Conservation (phyloP, 2,888 invertebrate species). For the Sympetrum striolatum region DNA sequence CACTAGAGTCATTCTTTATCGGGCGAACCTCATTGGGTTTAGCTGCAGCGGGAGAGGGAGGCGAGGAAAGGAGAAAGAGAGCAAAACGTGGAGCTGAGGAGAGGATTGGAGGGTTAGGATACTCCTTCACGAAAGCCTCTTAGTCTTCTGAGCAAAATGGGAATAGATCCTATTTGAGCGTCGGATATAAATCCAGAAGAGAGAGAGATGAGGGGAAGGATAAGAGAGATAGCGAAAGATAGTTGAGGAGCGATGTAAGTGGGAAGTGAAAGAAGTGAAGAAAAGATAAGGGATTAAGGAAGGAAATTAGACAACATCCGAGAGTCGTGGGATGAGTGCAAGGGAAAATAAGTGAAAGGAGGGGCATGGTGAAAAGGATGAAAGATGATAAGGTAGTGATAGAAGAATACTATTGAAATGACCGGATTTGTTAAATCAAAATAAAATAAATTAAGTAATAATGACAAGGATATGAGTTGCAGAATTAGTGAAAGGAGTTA, state of each 20-base stretch:
- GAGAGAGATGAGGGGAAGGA: not conserved
- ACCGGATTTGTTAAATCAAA: no score
- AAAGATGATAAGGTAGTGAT: no score
- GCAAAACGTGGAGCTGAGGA: not conserved
- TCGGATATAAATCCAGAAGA: not conserved
- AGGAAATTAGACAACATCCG: not conserved
- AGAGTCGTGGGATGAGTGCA: not conserved
- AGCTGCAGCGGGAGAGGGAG: not conserved
- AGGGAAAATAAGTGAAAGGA: not conserved
- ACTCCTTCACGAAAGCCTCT: not conserved
- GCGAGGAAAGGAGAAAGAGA: not conserved
- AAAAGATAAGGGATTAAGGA: not conserved
- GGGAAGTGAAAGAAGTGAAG: not conserved
- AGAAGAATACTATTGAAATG: no score
- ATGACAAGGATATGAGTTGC: no score
- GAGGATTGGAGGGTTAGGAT: not conserved
- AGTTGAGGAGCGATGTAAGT: not conserved
- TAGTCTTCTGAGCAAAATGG: not conserved
- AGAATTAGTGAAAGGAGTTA: no score
- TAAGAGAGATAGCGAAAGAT: not conserved
- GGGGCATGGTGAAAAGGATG: no score
- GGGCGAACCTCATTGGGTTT: not conserved
- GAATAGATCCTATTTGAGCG: not conserved
- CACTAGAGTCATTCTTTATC: constrained; percentile 9
- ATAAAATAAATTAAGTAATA: no score